Evolutionary conservation across 2,113 vertebrate species (phyloP).

Genomic region (Poecilia latipinna): DNA sequence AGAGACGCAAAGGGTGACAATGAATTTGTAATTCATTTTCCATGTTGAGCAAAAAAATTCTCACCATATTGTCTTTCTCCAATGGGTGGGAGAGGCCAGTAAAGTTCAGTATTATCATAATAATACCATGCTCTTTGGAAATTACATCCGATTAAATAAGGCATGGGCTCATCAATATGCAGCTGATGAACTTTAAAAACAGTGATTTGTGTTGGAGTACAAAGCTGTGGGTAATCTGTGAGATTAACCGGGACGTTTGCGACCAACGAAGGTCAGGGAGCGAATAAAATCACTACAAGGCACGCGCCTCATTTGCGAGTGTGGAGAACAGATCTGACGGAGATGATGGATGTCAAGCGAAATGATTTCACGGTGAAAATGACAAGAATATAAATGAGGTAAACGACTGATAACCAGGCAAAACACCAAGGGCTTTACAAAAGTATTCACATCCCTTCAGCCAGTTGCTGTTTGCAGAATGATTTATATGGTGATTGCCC

Average conservation of each 20-base stretch:
- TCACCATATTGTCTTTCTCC: background rate
- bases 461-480: background rate
- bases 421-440: background rate
- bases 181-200: conserved; percentile 56
- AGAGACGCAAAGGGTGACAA: background rate
- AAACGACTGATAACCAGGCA: background rate
- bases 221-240: conserved; percentile 1
- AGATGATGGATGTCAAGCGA: background rate
- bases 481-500: no score
- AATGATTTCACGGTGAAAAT: background rate
- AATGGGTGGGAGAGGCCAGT: background rate
- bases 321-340: background rate
- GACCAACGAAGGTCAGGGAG: conserved; percentile 26
- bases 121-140: conserved; percentile 28
- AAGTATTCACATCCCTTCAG: background rate
- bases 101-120: conserved; percentile 65
- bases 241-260: conserved; percentile 15
- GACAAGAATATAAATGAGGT: background rate
- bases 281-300: conserved; percentile 5
- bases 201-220: conserved; percentile 30
- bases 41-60: background rate
- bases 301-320: background rate
- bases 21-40: background rate
- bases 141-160: conserved; percentile 29
- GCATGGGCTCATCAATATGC: conserved; percentile 33